Evolutionary conservation across 2,113 vertebrate species (phyloP), one percentile per base, ranked within the genome.

Genomic region (Chloebia gouldiae): DNA sequence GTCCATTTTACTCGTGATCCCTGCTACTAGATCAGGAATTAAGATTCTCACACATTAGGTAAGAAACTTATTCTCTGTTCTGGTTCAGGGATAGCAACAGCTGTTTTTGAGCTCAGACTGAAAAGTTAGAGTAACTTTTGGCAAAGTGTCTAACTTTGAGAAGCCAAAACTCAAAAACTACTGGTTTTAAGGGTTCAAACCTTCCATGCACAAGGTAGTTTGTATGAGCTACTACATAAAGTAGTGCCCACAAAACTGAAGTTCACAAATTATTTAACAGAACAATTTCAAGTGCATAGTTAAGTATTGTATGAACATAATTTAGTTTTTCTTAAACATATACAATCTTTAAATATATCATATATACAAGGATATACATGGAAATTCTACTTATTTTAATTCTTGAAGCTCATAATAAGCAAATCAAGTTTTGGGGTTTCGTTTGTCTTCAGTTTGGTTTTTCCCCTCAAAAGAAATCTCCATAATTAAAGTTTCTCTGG

Each of bases 141-240:
- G 69, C 24, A 64, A 88, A 88, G 86, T 19, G 10, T 65, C 82
- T 83, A 86, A 93, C 93, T 91, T 80, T 28, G 18, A 73, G 39
- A 88, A 83, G 80, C 42, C 76, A 72, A 35, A 96, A 66, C 54
- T 95, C 89, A 93, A 83, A 80, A 95, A 16, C 80, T 37, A 23
- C 45, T 45, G 37, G 0, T 2, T 90, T 81, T 80, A 50, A 82
- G 22, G 24, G 16, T 57, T 77, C 37, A 83, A 45, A 45, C 11
- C 17, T 70, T 25, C 9, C 2, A 1, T 1, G 1, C 15, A 40
- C 27, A 40, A 33, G 3, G 1, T 42, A n/a, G 45, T 70, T 33
- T n/a, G 7, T 7, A 79, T 4, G 0, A 76, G 9, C 11, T 30
- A 64, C 30, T 15, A 16, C 23, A 47, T 21, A 44, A 45, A 64